phyloP scores from a whole-genome alignment of 2,113 vertebrate genomes.

The Elephas maximus region DNA sequence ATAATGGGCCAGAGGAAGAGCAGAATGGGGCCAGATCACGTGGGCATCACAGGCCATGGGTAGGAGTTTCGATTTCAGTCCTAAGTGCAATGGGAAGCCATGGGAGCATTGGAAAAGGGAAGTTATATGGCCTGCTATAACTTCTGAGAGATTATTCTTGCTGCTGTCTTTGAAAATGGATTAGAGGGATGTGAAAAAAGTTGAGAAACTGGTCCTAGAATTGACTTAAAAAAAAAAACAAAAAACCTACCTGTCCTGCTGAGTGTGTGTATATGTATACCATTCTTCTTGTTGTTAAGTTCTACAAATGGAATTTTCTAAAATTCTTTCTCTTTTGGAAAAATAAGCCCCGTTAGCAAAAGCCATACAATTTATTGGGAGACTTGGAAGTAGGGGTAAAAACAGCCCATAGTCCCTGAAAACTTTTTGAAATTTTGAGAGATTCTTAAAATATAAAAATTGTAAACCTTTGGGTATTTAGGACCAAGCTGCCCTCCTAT shows the following conservation, averaged over 20 bases:
- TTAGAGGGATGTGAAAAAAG: neutral
- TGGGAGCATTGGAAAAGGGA: neutral
- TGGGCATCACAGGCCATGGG: neutral
- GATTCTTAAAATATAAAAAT: slow-evolving; percentile 15
- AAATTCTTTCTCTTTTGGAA: neutral
- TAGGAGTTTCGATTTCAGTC: neutral
- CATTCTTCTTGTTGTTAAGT: neutral
- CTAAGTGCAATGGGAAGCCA: neutral
- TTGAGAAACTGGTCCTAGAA: neutral
- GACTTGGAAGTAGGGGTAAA: neutral
- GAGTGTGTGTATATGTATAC: rapidly evolving
- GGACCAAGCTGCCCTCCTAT: neutral
- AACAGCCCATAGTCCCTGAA: neutral
- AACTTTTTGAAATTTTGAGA: neutral
- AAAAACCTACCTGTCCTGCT: neutral
- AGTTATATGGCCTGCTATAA: neutral
- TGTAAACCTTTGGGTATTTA: neutral
- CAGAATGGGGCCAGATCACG: neutral
- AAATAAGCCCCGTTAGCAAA: neutral
- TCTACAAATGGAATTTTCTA: slow-evolving; percentile 13
- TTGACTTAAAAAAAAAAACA: neutral
- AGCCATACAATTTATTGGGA: neutral
- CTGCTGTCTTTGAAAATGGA: neutral
- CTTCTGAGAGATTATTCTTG: neutral
- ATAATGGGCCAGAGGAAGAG: too few relatives aligned